Conservation (phyloP, 2,888 invertebrate genomes). For the Theodoxus fluviatilis region DNA sequence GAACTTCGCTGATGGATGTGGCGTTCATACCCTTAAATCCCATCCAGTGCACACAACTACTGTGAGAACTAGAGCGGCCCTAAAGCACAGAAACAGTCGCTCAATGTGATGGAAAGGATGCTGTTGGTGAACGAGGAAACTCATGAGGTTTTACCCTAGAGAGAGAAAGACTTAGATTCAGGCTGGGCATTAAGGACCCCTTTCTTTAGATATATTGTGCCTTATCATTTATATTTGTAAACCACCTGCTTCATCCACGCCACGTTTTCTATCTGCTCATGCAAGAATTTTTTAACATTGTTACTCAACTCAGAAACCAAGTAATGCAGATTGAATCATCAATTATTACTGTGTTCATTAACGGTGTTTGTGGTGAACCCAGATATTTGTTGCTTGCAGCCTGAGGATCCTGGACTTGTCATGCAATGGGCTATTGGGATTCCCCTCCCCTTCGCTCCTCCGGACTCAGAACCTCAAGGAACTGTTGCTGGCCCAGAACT, state of each 20-base stretch:
- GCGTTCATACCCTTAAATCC: too few species aligned
- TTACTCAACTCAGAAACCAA: neutral
- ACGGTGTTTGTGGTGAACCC: too few species aligned
- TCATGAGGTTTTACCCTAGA: too few species aligned
- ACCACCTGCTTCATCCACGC: neutral
- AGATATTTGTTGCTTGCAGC: constrained; percentile 39
- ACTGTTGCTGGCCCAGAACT: constrained; percentile 49
- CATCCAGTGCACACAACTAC: too few species aligned
- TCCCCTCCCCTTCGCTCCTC: constrained; percentile 54
- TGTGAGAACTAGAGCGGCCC: too few species aligned
- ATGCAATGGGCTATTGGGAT: constrained; percentile 47
- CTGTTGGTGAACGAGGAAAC: too few species aligned
- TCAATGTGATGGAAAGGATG: too few species aligned
- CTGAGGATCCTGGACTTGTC: constrained; percentile 52
- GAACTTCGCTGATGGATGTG: too few species aligned
- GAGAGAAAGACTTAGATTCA: too few species aligned
- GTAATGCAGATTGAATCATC: neutral
- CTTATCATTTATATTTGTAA: neutral
- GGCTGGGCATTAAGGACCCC: neutral
- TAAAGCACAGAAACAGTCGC: too few species aligned
- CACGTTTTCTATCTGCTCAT: neutral
- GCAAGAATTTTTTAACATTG: neutral
- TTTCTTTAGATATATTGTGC: neutral
- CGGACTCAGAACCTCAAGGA: constrained; percentile 50
- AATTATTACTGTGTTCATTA: neutral